Evolutionary conservation across 2,888 invertebrate genomes (phyloP).

Genomic region (Orchesella flavescens): DNA sequence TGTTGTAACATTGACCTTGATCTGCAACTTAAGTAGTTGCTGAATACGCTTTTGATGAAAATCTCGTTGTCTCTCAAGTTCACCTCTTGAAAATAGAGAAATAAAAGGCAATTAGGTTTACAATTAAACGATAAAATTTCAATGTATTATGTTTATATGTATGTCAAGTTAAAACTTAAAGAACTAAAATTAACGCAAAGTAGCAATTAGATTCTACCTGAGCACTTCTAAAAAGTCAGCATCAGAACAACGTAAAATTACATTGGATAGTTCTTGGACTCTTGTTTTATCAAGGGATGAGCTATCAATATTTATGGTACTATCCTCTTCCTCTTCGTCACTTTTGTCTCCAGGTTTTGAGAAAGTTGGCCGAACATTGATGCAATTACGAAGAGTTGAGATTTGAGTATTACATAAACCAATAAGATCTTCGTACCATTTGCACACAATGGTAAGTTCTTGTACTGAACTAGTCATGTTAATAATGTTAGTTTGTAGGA

Average conservation of each 20-base stretch:
- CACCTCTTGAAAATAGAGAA: neutral
- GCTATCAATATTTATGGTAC: neutral
- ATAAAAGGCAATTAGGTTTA: neutral
- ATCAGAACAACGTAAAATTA: neutral
- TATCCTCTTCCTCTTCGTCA: neutral
- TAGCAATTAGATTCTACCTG: neutral
- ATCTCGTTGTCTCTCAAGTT: neutral
- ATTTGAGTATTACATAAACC: neutral
- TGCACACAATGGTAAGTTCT: neutral
- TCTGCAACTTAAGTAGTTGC: neutral
- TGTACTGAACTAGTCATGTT: neutral
- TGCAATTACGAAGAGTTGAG: too few species aligned
- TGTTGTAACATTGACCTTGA: neutral
- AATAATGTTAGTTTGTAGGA: too few species aligned
- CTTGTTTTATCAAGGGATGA: neutral
- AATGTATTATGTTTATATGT: too few species aligned
- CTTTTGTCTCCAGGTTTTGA: neutral
- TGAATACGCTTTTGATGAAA: neutral
- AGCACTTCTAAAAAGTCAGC: neutral
- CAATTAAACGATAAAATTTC: neutral
- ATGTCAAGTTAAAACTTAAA: neutral
- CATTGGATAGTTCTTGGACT: neutral
- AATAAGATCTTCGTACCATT: slow-evolving; percentile 10
- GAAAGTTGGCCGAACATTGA: neutral
- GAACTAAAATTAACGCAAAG: too few species aligned